Evolutionary conservation across 1,140 invertebrate species (phyloP).

Genomic region (Liolophura sinensis): DNA sequence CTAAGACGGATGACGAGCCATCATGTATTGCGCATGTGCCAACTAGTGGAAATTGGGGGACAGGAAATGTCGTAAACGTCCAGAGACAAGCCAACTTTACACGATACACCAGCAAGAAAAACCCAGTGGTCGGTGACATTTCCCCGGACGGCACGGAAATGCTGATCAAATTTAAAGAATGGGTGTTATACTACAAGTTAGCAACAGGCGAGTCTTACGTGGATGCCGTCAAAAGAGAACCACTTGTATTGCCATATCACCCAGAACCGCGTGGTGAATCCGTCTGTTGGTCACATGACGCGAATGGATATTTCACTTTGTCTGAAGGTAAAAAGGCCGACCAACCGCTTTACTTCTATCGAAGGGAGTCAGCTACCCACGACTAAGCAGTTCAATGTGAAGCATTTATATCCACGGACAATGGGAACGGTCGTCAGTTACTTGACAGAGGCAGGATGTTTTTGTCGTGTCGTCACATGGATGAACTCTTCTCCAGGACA

Average conservation of each 20-base stretch:
- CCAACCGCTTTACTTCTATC: slow-evolving; percentile 24
- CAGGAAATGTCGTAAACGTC: slow-evolving; percentile 12
- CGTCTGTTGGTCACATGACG: slow-evolving; percentile 24
- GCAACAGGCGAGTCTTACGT: slow-evolving; percentile 25
- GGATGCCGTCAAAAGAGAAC: slow-evolving; percentile 8
- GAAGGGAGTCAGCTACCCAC: neutral
- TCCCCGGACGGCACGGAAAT: slow-evolving; percentile 34
- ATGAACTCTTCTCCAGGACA: too few relatives aligned
- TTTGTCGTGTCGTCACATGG: too few relatives aligned
- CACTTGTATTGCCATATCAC: slow-evolving; percentile 22
- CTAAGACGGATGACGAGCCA: slow-evolving; percentile 28
- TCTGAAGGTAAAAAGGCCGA: slow-evolving; percentile 24
- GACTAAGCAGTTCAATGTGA: too few relatives aligned
- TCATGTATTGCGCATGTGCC: slow-evolving; percentile 30
- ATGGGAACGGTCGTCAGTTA: too few relatives aligned
- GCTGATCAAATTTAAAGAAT: slow-evolving; percentile 28
- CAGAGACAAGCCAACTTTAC: slow-evolving; percentile 11
- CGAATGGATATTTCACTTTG: slow-evolving; percentile 33
- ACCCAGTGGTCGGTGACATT: slow-evolving; percentile 35
- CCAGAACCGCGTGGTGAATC: slow-evolving; percentile 23
- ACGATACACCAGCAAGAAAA: slow-evolving; percentile 20
- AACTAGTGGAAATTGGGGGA: slow-evolving; percentile 23
- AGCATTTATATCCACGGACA: too few relatives aligned
- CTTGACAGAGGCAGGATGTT: too few relatives aligned
- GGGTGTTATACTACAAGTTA: slow-evolving; percentile 24